These are phyloP conservation scores for Danaus plexippus DNA, from an alignment of 1,140 invertebrate genomes.

Conservation along the genomic window DNA sequence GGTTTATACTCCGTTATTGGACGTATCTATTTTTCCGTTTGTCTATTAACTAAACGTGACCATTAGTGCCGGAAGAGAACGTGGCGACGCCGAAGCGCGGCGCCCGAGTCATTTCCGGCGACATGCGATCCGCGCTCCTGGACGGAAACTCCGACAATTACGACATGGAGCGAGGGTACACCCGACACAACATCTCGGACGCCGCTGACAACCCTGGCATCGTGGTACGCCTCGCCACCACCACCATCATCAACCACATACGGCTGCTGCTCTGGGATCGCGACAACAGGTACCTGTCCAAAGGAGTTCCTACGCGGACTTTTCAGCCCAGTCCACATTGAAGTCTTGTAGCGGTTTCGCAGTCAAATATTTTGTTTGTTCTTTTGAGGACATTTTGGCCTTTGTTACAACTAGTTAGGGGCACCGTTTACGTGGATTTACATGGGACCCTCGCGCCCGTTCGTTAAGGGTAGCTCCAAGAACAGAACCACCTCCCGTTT, in stretches of 20 bases:
- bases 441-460: too few species aligned
- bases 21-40: too few species aligned
- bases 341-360: too few species aligned
- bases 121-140: slow-evolving; percentile 87
- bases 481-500: too few species aligned
- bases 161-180: slow-evolving; percentile 94
- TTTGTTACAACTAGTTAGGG: too few species aligned
- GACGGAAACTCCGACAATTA: slow-evolving; percentile 91
- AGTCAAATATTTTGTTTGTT: too few species aligned
- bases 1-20: not conserved
- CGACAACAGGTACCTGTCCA: slow-evolving; percentile 78
- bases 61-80: slow-evolving; percentile 90
- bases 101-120: slow-evolving; percentile 88
- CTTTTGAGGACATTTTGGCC: too few species aligned
- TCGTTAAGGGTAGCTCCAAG: too few species aligned
- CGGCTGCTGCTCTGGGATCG: slow-evolving; percentile 95
- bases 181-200: slow-evolving; percentile 92
- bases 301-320: too few species aligned
- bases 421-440: too few species aligned
- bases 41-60: too few species aligned
- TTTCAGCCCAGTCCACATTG: too few species aligned
- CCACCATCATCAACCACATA: slow-evolving; percentile 95
- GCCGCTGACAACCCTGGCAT: slow-evolving; percentile 81
- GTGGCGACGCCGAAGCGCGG: slow-evolving; percentile 84
- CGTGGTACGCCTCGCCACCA: slow-evolving; percentile 87